phyloP scores from a whole-genome alignment of 2,888 invertebrate species.

The Hydrotaea cyrtoneurina region DNA sequence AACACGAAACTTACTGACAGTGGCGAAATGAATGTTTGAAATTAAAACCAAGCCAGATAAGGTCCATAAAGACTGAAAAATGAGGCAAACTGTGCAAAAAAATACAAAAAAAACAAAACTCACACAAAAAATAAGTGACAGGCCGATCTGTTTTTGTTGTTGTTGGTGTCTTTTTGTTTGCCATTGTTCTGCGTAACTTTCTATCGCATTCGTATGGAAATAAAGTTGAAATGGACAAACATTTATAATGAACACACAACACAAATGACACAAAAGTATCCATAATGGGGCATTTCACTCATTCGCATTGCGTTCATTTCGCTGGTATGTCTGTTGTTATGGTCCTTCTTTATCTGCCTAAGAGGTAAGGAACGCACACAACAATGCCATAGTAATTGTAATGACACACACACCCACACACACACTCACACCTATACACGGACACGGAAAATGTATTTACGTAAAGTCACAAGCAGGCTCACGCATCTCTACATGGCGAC shows the following conservation, averaged over 20 bases:
- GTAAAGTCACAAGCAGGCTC: neutral
- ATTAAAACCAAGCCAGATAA: neutral
- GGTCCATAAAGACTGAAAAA: conserved; percentile 7
- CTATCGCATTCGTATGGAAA: conserved; percentile 26
- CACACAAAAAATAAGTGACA: neutral
- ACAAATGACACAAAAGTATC: conserved; percentile 34
- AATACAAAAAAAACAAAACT: too few species aligned
- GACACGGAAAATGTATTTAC: conserved; percentile 1
- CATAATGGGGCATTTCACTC: conserved; percentile 50
- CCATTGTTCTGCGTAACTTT: neutral
- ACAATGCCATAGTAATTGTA: conserved; percentile 17
- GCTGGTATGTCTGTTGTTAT: neutral
- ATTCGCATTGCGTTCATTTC: conserved; percentile 15
- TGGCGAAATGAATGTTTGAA: conserved; percentile 7
- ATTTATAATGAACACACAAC: conserved; percentile 30
- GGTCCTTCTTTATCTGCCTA: neutral
- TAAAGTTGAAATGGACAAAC: conserved; percentile 26
- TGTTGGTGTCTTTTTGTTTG: neutral
- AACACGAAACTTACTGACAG: neutral
- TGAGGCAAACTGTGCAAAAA: neutral
- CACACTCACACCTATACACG: too few species aligned
- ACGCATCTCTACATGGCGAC: too few species aligned
- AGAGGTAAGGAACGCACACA: conserved; percentile 1
- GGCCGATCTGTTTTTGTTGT: neutral
- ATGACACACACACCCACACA: conserved; percentile 38